Evolutionary conservation across 2,113 vertebrate species (phyloP).

Genomic region (Stigmatopora nigra): DNA sequence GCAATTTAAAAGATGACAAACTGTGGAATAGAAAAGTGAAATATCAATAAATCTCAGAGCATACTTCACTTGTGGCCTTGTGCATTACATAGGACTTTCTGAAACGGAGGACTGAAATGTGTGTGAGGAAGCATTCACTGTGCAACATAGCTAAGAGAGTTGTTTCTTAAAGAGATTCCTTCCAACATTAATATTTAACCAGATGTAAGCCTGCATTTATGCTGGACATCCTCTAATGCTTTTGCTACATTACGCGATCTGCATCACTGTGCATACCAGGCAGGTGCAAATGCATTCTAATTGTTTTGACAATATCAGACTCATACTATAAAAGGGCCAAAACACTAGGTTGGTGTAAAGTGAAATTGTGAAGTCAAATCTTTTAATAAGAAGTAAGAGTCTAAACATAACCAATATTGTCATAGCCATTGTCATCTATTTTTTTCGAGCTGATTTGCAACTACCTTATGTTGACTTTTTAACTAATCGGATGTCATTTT

Average conservation of each 20-base stretch:
- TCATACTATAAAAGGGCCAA: slow-evolving; percentile 33
- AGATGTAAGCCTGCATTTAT: slow-evolving; percentile 48
- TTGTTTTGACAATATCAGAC: slow-evolving; percentile 32
- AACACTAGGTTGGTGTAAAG: slow-evolving; percentile 38
- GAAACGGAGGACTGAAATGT: background rate
- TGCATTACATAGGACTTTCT: background rate
- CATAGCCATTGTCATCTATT: too few species aligned
- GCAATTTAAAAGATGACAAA: slow-evolving; percentile 32
- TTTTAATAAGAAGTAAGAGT: background rate
- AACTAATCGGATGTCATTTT: background rate
- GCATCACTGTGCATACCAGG: slow-evolving; percentile 40
- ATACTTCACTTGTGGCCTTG: background rate
- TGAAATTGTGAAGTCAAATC: background rate
- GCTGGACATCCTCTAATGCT: slow-evolving; percentile 48
- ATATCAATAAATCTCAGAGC: background rate
- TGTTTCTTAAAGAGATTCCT: slow-evolving; percentile 15
- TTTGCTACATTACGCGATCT: slow-evolving; percentile 52
- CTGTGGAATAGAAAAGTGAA: slow-evolving; percentile 43
- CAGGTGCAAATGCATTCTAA: slow-evolving; percentile 59
- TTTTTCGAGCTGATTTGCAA: background rate
- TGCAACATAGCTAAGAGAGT: background rate
- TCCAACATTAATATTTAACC: slow-evolving; percentile 11
- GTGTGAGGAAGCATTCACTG: background rate
- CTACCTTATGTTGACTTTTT: background rate
- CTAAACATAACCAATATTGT: background rate